Evolutionary conservation across 2,113 vertebrate genomes (phyloP), one percentile per base, ranked within the genome.

Genomic region (Planiliza haematocheilus): DNA sequence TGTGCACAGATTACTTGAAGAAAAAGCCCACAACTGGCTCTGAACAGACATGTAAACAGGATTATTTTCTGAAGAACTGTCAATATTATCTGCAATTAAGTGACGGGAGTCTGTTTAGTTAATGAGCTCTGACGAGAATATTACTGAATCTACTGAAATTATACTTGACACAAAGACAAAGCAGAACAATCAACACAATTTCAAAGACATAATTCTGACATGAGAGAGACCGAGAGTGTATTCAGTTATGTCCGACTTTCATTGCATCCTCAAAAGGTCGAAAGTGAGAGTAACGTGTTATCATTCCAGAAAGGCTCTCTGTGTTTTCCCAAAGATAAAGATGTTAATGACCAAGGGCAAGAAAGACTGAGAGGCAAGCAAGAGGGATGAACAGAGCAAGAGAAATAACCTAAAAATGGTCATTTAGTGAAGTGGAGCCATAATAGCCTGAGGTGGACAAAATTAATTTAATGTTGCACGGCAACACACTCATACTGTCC

Each of bases 391-490:
- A 82, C 62, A 80, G 38, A 64, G 62, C 0, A 16, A 49, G 49
- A 10, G 42, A 74, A 65, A 73, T 24, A 17, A 82, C 45, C 68
- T 46, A 67, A 68, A 84, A 76, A 74, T 59, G 70, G 71, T 75
- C 55, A 81, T 73, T 87, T 74, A 60, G 70, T 42, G 14, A 65
- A 71, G 55, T 63, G 63, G 68, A 82, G 63, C 72, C 68, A 34
- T 62, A 67, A 62, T 60, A 60, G 41, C 82, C 76, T 2, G 43
- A 50, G 74, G 85, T 70, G 81, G 63, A 53, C 7, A 10, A 70
- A 84, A 84, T 85, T 82, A 87, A 87, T 90, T 86, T 86, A 81
- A 81, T 68, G 70, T 51, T 41, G 48, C 39, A 62, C 7, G 61
- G 67, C 37, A 64, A 63, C 8, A 50, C 42, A 45, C 42, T 83